These are phyloP conservation scores for Dyspetes luteomarginatus DNA, from an alignment of 2,888 invertebrate genomes.

Conservation along the genomic window DNA sequence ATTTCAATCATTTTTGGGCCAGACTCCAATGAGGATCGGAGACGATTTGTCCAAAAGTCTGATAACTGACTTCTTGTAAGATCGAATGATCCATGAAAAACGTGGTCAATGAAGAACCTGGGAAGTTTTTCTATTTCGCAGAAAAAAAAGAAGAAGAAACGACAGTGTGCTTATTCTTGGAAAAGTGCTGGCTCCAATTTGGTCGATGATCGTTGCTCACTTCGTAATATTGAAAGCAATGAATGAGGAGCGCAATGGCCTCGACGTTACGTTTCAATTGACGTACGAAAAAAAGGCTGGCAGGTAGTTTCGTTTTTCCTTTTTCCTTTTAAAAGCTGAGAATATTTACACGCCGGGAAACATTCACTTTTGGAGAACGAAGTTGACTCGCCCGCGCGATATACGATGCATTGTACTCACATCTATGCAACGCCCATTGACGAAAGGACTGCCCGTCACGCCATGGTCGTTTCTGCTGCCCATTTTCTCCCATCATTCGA, in stretches of 20 bases:
- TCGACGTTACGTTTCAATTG: conserved; percentile 75
- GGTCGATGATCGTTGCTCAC: conserved; percentile 50
- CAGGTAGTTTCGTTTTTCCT: conserved; percentile 69
- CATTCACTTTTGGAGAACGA: background rate
- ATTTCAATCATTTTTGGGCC: too few relatives aligned
- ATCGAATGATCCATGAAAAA: conserved; percentile 29
- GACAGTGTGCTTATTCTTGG: conserved; percentile 33
- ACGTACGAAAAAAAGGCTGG: conserved; percentile 20
- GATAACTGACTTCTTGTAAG: conserved; percentile 15
- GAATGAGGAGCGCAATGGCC: conserved; percentile 67
- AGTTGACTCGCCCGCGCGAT: conserved; percentile 35
- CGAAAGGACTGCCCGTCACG: conserved; percentile 78
- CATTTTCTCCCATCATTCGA: conserved; percentile 47
- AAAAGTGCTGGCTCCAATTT: conserved; percentile 51
- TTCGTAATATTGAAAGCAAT: conserved; percentile 30
- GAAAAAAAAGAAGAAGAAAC: background rate
- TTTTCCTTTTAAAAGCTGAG: conserved; percentile 39
- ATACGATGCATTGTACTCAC: conserved; percentile 48
- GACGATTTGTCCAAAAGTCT: too few relatives aligned
- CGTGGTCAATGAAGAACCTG: conserved; percentile 27
- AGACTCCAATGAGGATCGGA: too few relatives aligned
- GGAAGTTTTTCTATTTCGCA: background rate
- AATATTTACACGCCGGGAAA: conserved; percentile 57
- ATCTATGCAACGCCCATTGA: conserved; percentile 71
- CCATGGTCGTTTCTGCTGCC: conserved; percentile 68